Conservation (phyloP, 2,888 invertebrate species). For the Thereva unica region DNA sequence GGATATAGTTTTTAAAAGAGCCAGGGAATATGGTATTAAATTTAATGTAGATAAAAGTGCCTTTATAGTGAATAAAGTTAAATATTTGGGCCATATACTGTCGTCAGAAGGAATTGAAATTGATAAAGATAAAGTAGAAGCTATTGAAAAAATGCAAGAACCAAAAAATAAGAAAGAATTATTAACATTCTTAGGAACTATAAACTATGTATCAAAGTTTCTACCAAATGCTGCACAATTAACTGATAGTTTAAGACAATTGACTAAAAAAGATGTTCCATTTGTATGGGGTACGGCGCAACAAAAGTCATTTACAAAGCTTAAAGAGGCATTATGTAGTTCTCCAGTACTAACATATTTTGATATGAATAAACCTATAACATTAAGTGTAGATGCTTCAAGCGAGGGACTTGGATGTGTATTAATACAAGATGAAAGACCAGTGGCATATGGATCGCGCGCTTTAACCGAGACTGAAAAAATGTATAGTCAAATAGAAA, state of each 20-base stretch:
- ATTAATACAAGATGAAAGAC: conserved; percentile 49
- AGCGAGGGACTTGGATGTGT: conserved; percentile 47
- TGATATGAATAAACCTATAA: conserved; percentile 44
- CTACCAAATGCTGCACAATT: conserved; percentile 41
- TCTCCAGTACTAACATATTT: conserved; percentile 37
- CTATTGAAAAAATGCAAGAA: conserved; percentile 38
- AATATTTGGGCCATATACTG: conserved; percentile 47
- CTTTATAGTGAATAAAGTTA: conserved; percentile 41
- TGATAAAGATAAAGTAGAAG: conserved; percentile 31
- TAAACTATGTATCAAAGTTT: conserved; percentile 44
- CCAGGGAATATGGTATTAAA: conserved; percentile 37
- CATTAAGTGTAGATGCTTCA: too few relatives aligned
- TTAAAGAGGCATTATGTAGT: conserved; percentile 31
- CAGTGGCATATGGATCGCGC: conserved; percentile 50
- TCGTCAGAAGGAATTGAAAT: conserved; percentile 35
- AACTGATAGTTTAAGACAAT: conserved; percentile 35
- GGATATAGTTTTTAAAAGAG: conserved; percentile 37
- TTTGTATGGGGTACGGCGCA: conserved; percentile 40
- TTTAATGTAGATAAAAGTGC: conserved; percentile 48
- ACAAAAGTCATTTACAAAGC: conserved; percentile 38
- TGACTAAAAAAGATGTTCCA: conserved; percentile 38
- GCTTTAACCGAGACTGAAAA: conserved; percentile 47
- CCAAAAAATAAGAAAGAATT: conserved; percentile 38
- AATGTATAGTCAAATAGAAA: conserved; percentile 54
- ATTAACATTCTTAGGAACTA: conserved; percentile 39